These are phyloP conservation scores for Gallinago undulata DNA, from an alignment of 2,113 vertebrate genomes.

Conservation along the genomic window DNA sequence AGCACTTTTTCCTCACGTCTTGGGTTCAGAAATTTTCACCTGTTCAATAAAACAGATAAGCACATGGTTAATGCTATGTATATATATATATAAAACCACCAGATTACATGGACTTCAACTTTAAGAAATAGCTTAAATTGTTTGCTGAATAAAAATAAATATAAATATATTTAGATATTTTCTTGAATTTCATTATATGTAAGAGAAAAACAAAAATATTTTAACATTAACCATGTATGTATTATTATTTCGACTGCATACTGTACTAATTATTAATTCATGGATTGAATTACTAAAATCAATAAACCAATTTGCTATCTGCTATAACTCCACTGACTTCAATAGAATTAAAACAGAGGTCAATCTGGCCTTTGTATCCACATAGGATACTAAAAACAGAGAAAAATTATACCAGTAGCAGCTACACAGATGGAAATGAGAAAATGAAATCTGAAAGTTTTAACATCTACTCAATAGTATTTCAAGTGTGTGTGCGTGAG, in stretches of 20 bases:
- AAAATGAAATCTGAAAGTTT: not conserved
- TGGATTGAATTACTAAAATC: not conserved
- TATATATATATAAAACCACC: not conserved
- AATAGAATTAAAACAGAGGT: not conserved
- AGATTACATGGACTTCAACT: not conserved
- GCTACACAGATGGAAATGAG: not conserved
- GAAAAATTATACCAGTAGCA: not conserved
- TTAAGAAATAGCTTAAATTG: not conserved
- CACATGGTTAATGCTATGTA: not conserved
- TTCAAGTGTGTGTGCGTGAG: not conserved
- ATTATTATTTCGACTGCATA: not conserved
- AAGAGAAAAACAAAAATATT: not conserved
- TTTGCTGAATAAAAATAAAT: not conserved
- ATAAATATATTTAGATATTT: not conserved
- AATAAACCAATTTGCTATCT: not conserved
- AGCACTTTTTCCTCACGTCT: not conserved
- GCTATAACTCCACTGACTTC: not conserved
- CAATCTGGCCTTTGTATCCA: not conserved
- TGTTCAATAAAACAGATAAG: not conserved
- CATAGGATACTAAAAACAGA: not conserved
- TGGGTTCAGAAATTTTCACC: not conserved
- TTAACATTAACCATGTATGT: not conserved
- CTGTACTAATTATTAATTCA: not conserved
- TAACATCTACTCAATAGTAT: fast-evolving
- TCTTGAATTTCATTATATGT: not conserved